Percentiles rank a stretch among this genome's conserved stretches.
These are phyloP conservation scores for Orussus abietinus DNA, from an alignment of 1,140 invertebrate species.

Conservation along the genomic window DNA sequence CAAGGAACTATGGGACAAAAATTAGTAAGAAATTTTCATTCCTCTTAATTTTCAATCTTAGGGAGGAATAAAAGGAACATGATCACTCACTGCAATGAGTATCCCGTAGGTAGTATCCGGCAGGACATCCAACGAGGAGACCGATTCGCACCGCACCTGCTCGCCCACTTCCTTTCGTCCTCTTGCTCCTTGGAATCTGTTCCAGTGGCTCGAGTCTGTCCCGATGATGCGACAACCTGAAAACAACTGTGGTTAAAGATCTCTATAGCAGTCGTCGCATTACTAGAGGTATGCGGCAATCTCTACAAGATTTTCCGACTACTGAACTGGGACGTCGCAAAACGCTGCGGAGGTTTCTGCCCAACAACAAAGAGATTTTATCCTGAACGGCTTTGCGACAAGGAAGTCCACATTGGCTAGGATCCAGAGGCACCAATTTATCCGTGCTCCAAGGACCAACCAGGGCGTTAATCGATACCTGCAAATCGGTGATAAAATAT, in stretches of 20 bases:
- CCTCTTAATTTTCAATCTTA: no score
- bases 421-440: slow-evolving; percentile 29
- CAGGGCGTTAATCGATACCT: slow-evolving; percentile 32
- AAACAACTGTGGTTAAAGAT: slow-evolving; percentile 46
- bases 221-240: slow-evolving; percentile 36
- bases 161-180: slow-evolving; percentile 24
- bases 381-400: slow-evolving; percentile 40
- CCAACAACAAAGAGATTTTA: slow-evolving; percentile 33
- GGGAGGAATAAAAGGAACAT: neutral
- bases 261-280: slow-evolving; percentile 42
- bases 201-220: slow-evolving; percentile 34
- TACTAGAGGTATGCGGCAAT: no score
- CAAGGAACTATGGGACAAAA: slow-evolving; percentile 41
- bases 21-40: slow-evolving; percentile 1
- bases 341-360: slow-evolving; percentile 30
- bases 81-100: slow-evolving; percentile 33
- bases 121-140: slow-evolving; percentile 38
- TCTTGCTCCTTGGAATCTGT: slow-evolving; percentile 17
- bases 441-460: slow-evolving; percentile 31
- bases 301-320: slow-evolving; percentile 6
- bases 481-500: no score
- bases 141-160: slow-evolving; percentile 25
- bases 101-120: slow-evolving; percentile 37
- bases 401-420: slow-evolving; percentile 30
- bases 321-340: slow-evolving; percentile 35